Conservation (phyloP, 2,113 vertebrate species). For the Calyptomena viridis region DNA sequence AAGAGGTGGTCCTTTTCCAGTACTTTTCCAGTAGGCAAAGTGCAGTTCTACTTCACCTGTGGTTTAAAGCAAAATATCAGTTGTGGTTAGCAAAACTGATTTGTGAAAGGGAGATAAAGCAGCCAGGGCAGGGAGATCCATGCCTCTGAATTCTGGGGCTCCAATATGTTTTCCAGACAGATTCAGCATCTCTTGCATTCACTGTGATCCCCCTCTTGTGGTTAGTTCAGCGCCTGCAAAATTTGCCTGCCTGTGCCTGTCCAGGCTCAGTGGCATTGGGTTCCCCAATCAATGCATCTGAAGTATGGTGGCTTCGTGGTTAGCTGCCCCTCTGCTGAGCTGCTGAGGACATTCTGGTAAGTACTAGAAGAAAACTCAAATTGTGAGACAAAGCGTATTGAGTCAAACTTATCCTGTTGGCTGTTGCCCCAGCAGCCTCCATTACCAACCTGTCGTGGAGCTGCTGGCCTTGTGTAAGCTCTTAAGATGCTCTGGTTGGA, state of each 20-base stretch:
- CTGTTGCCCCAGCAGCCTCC: neutral
- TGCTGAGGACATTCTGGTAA: neutral
- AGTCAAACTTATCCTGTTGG: neutral
- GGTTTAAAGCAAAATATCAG: neutral
- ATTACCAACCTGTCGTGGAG: neutral
- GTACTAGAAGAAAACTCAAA: neutral
- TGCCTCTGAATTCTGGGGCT: neutral
- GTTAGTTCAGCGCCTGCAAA: neutral
- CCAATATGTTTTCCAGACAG: neutral
- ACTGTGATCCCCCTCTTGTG: constrained; percentile 61
- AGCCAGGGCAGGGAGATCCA: neutral
- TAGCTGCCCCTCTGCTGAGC: neutral
- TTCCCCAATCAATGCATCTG: neutral
- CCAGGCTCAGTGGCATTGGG: neutral
- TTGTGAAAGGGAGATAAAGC: neutral
- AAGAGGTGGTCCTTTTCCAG: neutral
- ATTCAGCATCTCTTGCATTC: neutral
- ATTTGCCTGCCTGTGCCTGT: neutral
- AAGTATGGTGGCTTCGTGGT: neutral
- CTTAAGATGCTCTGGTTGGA: neutral
- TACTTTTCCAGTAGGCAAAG: neutral
- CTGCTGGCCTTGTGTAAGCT: neutral
- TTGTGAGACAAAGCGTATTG: rapidly evolving
- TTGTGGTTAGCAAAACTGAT: neutral
- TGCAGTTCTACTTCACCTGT: neutral